Percentiles rank a stretch among this genome's conserved stretches.
Conservation (phyloP, 1,140 invertebrate species). For the Drosophila ohnishii region DNA sequence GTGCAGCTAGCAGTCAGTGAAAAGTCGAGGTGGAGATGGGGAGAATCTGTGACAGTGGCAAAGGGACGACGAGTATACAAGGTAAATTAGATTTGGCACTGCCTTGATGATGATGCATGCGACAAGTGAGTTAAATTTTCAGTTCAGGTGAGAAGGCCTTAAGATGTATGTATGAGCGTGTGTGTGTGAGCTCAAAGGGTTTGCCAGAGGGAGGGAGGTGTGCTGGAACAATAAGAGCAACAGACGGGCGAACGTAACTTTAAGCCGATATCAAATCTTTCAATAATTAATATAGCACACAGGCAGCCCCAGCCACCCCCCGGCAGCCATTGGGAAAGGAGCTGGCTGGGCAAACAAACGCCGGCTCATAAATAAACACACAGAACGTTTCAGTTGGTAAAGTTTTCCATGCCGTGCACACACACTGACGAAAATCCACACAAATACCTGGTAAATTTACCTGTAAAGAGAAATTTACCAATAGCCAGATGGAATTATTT, state of each 20-base stretch:
- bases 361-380: slow-evolving; percentile 67
- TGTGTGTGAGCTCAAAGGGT: too few species aligned
- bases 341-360: slow-evolving; percentile 34
- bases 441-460: slow-evolving; percentile 5
- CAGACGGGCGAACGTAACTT: slow-evolving; percentile 55
- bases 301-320: slow-evolving; percentile 4
- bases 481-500: too few species aligned
- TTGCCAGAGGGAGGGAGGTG: background rate
- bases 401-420: slow-evolving; percentile 56
- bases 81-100: slow-evolving; percentile 68
- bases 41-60: background rate
- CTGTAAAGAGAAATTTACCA: background rate
- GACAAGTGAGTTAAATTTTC: slow-evolving; percentile 71
- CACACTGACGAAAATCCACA: slow-evolving; percentile 28
- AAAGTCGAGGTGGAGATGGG: slow-evolving; percentile 6
- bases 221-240: slow-evolving; percentile 47
- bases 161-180: background rate
- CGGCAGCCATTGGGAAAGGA: slow-evolving; percentile 23
- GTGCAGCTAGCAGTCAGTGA: slow-evolving; percentile 24
- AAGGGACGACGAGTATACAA: slow-evolving; percentile 11
- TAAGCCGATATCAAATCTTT: slow-evolving; percentile 79
- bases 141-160: background rate
- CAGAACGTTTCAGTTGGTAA: slow-evolving; percentile 55
- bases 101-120: slow-evolving; percentile 70
- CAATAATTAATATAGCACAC: slow-evolving; percentile 74